Base-by-base conservation (phyloP, 2,797 vertebrate species). In the Coccyzus lansbergi region DNA sequence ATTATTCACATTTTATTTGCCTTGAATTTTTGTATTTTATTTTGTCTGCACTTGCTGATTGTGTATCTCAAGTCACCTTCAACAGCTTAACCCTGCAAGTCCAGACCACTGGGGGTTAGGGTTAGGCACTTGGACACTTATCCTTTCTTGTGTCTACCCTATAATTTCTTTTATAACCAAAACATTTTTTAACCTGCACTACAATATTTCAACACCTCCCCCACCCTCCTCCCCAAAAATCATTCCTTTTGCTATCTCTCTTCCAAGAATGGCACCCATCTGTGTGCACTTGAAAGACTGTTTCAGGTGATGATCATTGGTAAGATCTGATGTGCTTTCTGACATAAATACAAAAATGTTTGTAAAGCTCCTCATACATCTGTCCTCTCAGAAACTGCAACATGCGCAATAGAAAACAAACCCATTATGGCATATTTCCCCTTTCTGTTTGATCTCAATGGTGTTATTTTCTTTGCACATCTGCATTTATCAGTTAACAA, bases 341-440 rank as follows among this genome's bases (percentile, higher is more conserved):
- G 24, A 55, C 19, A 92, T 29, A 77, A 48, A 63, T 4, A 42
- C 16, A 25, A 28, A 33, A 51, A 48, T 3, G 15, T 53, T 52
- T 48, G 52, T 9, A 63, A 16, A 76, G 22, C 17, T 92, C 12
- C 33, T 64, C 31, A 19, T 7, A n/a, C 2, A 40, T 4, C 18
- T 70, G 16, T 70, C 10, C 38, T 69, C 5, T 2, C 33, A 62
- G 29, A 68, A 65, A n/a, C 9, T 10, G 8, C 26, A 62, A 70
- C 25, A 31, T 0, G 0, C 49, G 28, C 12, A 36, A 48, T 0
- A 60, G 49, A 56, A 67, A 67, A 33, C 7, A 63, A 74, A 42
- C 20, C 14, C 20, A 15, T 8, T 49, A 16, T 0, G 4, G 36
- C 17, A 9, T 5, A 40, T 24, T 81, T 31, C 12, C 44, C 26